phyloP scores from a whole-genome alignment of 2,113 vertebrate genomes.

The Camelus bactrianus region DNA sequence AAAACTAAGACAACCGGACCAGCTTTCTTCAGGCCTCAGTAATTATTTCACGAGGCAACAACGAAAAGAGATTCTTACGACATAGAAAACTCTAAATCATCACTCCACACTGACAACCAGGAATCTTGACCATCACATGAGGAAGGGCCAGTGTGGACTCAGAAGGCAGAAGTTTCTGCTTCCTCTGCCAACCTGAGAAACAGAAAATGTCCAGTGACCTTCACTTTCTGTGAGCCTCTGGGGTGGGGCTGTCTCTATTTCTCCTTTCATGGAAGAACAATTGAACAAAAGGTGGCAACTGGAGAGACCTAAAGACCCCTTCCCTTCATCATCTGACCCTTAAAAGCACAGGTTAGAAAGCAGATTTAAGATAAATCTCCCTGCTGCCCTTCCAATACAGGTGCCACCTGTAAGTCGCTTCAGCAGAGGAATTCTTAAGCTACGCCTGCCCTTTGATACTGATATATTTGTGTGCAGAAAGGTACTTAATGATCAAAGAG shows the following conservation, averaged over 20 bases:
- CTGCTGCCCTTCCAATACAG: not conserved
- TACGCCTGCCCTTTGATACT: not conserved
- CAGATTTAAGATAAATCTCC: not conserved
- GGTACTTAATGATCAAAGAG: not conserved
- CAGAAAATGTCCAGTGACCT: not conserved
- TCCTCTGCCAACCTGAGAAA: not conserved
- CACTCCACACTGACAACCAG: not conserved
- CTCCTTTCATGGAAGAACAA: not conserved
- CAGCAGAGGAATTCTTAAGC: not conserved
- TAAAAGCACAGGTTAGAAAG: not conserved
- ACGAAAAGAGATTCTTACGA: not conserved
- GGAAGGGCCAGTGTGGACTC: not conserved
- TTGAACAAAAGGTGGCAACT: not conserved
- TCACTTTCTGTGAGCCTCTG: not conserved
- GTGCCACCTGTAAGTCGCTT: not conserved
- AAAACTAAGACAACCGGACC: not conserved
- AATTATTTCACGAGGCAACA: not conserved
- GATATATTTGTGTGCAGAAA: conserved; percentile 18
- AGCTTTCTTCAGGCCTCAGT: not conserved
- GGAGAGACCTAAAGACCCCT: not conserved
- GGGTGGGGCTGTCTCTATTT: not conserved
- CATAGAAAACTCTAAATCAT: not conserved
- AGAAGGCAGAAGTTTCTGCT: not conserved
- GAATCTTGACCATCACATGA: not conserved
- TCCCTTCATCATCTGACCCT: not conserved